A percentile compares a stretch with the other conserved stretches of the same genome.
phyloP scores from a whole-genome alignment of 2,113 vertebrate genomes.

The Pseudois nayaur region DNA sequence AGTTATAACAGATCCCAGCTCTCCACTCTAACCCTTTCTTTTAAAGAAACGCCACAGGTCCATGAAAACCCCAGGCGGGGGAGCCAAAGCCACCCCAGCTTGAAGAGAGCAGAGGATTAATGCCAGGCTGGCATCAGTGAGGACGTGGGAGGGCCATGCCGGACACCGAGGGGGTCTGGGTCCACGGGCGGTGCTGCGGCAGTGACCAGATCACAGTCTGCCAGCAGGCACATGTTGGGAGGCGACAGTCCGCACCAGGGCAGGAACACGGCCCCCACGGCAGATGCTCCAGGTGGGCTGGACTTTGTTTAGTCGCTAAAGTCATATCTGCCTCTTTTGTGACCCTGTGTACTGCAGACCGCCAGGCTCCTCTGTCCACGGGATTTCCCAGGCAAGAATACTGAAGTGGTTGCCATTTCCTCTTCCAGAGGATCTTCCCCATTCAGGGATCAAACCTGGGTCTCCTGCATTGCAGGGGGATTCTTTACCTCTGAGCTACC shows the following conservation, averaged over 20 bases:
- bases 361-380: background rate
- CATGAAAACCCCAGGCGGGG: background rate
- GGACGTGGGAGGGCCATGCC: too few species aligned
- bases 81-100: background rate
- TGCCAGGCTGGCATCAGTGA: background rate
- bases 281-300: background rate
- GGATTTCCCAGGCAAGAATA: background rate
- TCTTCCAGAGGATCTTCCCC: background rate
- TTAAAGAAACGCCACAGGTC: background rate
- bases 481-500: background rate
- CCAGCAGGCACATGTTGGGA: accelerated
- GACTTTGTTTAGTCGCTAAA: background rate
- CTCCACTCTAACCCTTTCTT: background rate
- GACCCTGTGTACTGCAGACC: background rate
- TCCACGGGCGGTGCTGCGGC: accelerated
- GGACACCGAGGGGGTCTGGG: accelerated
- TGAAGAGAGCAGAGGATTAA: too few species aligned
- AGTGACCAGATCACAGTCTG: background rate
- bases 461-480: background rate
- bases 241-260: background rate
- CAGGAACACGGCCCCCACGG: accelerated
- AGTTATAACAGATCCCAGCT: background rate
- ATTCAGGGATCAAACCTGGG: background rate
- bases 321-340: background rate
- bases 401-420: background rate